phyloP scores from a whole-genome alignment of 2,888 invertebrate species.

The Mantis religiosa region DNA sequence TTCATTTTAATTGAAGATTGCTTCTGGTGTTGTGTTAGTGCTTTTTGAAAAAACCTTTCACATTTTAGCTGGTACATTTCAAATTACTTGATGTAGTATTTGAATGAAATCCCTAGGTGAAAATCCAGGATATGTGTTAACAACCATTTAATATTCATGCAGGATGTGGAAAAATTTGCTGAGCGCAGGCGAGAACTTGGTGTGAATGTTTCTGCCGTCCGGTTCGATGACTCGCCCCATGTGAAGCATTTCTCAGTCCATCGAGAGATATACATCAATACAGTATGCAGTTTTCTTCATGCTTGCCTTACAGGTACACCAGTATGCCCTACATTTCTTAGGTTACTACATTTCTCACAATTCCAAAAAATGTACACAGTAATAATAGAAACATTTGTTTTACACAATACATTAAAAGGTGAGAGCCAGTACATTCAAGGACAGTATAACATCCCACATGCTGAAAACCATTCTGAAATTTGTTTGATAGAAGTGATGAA shows the following conservation, averaged over 20 bases:
- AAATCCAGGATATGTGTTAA: neutral
- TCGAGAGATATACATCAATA: conserved; percentile 57
- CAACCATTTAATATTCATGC: conserved; percentile 29
- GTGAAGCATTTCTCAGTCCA: conserved; percentile 66
- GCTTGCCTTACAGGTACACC: conserved; percentile 47
- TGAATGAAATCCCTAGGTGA: neutral
- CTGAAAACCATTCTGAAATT: too few species aligned
- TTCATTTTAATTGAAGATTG: too few species aligned
- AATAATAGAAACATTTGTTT: too few species aligned
- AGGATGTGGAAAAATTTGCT: conserved; percentile 66
- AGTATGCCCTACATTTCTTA: neutral
- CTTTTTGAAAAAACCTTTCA: neutral
- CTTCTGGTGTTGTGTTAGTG: neutral
- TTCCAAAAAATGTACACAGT: too few species aligned
- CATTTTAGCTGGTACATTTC: neutral
- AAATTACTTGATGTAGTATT: neutral
- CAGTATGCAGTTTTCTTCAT: conserved; percentile 57
- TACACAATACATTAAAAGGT: too few species aligned
- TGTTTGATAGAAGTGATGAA: too few species aligned
- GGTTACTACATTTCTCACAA: neutral
- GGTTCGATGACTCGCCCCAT: conserved; percentile 70
- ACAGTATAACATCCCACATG: too few species aligned
- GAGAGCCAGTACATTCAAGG: too few species aligned
- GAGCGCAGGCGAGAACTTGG: conserved; percentile 55
- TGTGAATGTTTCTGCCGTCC: conserved; percentile 56